Percentiles rank a stretch among this genome's conserved stretches.
These are phyloP conservation scores for Brachyptera putata DNA, from an alignment of 2,888 invertebrate genomes.

Conservation along the genomic window DNA sequence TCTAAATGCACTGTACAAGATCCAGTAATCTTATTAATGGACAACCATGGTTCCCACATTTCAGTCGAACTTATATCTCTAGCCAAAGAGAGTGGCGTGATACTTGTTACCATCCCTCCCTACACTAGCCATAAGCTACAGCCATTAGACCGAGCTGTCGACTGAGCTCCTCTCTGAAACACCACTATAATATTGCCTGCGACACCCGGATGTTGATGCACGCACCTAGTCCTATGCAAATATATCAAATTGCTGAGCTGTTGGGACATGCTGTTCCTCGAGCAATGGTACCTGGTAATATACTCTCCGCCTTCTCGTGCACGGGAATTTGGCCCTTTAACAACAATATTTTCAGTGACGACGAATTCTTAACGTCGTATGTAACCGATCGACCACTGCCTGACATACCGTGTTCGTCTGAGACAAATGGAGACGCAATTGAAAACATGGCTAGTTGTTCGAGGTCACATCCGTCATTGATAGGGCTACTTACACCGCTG, in stretches of 20 bases:
- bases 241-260: slow-evolving; percentile 23
- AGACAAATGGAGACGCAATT: too few relatives aligned
- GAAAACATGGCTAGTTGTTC: too few relatives aligned
- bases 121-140: slow-evolving; percentile 36
- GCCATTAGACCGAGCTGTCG: slow-evolving; percentile 15
- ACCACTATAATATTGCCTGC: slow-evolving; percentile 21
- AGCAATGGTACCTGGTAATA: slow-evolving; percentile 33
- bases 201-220: slow-evolving; percentile 34
- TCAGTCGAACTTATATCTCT: too few relatives aligned
- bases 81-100: too few relatives aligned
- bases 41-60: slow-evolving; percentile 35
- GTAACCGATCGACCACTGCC: neutral
- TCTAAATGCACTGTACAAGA: slow-evolving; percentile 27
- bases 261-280: slow-evolving; percentile 28
- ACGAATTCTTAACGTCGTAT: neutral
- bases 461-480: too few relatives aligned
- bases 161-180: slow-evolving; percentile 18
- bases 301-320: slow-evolving; percentile 9
- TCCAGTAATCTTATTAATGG: slow-evolving; percentile 35
- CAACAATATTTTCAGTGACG: slow-evolving; percentile 1
- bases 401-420: too few relatives aligned
- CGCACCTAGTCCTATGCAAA: slow-evolving; percentile 37
- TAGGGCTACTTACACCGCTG: too few relatives aligned
- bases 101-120: slow-evolving; percentile 36
- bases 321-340: slow-evolving; percentile 21